Evolutionary conservation across 2,888 invertebrate species (phyloP).

Genomic region (Pogonocherus hispidulus): DNA sequence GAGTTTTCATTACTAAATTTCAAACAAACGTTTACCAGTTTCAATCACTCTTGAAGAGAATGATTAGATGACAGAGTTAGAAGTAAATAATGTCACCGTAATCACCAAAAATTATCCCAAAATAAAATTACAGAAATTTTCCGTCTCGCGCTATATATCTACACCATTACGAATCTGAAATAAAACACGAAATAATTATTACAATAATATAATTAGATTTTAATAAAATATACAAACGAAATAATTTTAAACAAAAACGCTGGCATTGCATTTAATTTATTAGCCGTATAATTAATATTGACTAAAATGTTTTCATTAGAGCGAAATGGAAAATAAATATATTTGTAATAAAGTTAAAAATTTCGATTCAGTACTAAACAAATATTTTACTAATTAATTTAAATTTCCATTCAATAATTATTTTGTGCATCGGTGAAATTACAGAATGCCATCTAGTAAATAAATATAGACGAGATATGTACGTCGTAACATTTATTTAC

Average conservation of each 20-base stretch:
- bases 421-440: background rate
- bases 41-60: too few relatives aligned
- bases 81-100: too few relatives aligned
- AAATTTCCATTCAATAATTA: background rate
- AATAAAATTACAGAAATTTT: too few relatives aligned
- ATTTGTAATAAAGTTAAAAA: conserved; percentile 2
- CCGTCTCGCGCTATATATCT: too few relatives aligned
- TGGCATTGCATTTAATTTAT: background rate
- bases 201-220: background rate
- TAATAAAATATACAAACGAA: background rate
- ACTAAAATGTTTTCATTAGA: background rate
- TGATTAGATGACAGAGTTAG: too few relatives aligned
- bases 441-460: background rate
- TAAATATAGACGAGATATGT: background rate
- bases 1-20: too few relatives aligned
- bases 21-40: too few relatives aligned
- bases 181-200: too few relatives aligned
- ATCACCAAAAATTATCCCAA: too few relatives aligned
- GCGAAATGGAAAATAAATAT: background rate
- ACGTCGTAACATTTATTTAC: background rate
- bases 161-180: too few relatives aligned
- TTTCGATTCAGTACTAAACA: background rate
- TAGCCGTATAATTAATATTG: background rate
- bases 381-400: background rate
- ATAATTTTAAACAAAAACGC: background rate